phyloP scores from a whole-genome alignment of 2,797 vertebrate species.

The Oreochromis mossambicus region DNA sequence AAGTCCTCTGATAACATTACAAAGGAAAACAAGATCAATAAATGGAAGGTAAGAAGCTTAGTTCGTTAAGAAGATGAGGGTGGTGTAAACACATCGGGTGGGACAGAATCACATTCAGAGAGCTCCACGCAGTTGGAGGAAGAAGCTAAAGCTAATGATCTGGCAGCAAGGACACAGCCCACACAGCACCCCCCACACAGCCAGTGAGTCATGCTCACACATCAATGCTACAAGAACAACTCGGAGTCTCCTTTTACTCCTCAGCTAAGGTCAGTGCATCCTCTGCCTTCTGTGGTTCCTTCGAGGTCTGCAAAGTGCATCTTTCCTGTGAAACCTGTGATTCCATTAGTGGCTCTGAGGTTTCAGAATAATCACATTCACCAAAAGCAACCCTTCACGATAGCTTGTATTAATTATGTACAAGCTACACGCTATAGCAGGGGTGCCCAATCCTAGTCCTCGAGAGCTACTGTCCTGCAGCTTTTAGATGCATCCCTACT shows the following conservation, averaged over 20 bases:
- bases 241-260: constrained; percentile 28
- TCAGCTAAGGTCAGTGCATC: constrained; percentile 35
- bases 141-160: constrained; percentile 71
- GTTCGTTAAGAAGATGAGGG: constrained; percentile 70
- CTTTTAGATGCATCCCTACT: too few species aligned
- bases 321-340: constrained; percentile 30
- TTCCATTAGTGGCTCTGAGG: constrained; percentile 24
- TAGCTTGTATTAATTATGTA: not conserved
- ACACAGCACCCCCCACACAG: constrained; percentile 42
- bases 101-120: constrained; percentile 77
- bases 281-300: constrained; percentile 22
- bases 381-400: not conserved
- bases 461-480: too few species aligned
- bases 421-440: not conserved
- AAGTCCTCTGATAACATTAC: constrained; percentile 76
- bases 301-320: constrained; percentile 54
- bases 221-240: constrained; percentile 44
- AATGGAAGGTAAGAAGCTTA: constrained; percentile 75
- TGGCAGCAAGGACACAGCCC: constrained; percentile 59
- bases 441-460: too few species aligned
- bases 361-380: constrained; percentile 13
- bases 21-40: constrained; percentile 54
- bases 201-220: constrained; percentile 56
- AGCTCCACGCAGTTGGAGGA: constrained; percentile 63
- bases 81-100: constrained; percentile 74